These are phyloP conservation scores for Lates calcarifer DNA, from an alignment of 2,113 vertebrate species.

Conservation along the genomic window DNA sequence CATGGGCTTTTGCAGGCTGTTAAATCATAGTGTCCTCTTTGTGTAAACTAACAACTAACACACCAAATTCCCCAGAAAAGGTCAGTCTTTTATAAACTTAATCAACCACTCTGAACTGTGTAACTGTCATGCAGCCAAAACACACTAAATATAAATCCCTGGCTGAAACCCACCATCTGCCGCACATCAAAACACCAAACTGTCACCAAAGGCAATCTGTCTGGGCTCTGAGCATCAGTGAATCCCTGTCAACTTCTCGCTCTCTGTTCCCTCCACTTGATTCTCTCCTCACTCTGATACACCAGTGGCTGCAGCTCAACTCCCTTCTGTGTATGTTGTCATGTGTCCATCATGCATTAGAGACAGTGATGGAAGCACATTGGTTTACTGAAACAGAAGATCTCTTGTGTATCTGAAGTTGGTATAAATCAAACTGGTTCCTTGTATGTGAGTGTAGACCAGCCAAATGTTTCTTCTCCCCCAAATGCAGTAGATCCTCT, in stretches of 20 bases:
- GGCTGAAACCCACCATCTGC: constrained; percentile 60
- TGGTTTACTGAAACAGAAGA: no score
- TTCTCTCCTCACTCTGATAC: constrained; percentile 36
- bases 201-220: constrained; percentile 51
- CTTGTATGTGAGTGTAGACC: no score
- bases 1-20: background rate
- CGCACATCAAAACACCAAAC: constrained; percentile 61
- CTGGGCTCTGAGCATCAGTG: constrained; percentile 33
- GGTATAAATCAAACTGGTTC: no score
- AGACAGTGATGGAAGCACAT: no score
- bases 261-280: constrained; percentile 37
- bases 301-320: constrained; percentile 12
- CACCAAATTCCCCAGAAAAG: background rate
- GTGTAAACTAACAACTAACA: background rate
- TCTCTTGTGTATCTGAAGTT: no score
- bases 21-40: background rate
- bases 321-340: constrained; percentile 2
- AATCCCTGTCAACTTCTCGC: constrained; percentile 37
- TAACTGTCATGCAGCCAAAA: constrained; percentile 37
- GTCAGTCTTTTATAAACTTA: constrained; percentile 21
- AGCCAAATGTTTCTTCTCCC: no score
- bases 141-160: constrained; percentile 40
- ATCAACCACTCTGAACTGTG: background rate
- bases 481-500: no score
- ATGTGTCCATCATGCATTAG: background rate